Evolutionary conservation across 2,797 vertebrate species (phyloP), one percentile per base, ranked within the genome.

Genomic region (Balearica regulorum): DNA sequence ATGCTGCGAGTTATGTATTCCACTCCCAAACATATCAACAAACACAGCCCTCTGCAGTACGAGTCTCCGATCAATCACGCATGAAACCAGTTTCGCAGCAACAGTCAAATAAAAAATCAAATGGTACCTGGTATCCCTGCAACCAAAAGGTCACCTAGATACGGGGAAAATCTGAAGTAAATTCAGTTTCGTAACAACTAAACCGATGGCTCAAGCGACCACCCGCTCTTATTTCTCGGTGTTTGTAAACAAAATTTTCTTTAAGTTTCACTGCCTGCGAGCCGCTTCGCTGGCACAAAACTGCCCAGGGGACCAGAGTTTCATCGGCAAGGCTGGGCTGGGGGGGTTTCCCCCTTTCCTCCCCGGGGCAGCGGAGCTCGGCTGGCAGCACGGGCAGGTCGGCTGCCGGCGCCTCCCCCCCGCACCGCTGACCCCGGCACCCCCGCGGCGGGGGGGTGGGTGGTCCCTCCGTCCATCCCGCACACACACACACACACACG

Each of bases 61-160:
- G 4, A 82, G 25, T 8, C 73, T 49, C 70, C 12, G 4, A 66
- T 86, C 72, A 65, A 91, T 58, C 84, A 65, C 54, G 70, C 81
- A 88, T 61, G 82, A 90, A 92, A 89, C 37, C 48, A 89, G 65
- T 90, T 68, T 89, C 71, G 0, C 92, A 72, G 87, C 81, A 95
- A 91, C 78, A 60, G 44, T 9, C 57, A 76, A 77, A 95, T 84
- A 68, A 93, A 95, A 79, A 70, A 57, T 54, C 22, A 68, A 91
- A 91, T 77, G 68, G 57, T 75, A 96, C 87, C 87, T 83, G 70
- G 89, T 87, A 93, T 89, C 85, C 87, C 86, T 97, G 95, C 91
- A 94, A 95, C 87, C 64, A 73, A 94, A 97, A 96, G 78, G 82
- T 95, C 95, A 94, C 87, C 90, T 94, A 72, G 93, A 82, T 37